Conservation (phyloP, 2,113 vertebrate species). For the Ceratotherium simum region DNA sequence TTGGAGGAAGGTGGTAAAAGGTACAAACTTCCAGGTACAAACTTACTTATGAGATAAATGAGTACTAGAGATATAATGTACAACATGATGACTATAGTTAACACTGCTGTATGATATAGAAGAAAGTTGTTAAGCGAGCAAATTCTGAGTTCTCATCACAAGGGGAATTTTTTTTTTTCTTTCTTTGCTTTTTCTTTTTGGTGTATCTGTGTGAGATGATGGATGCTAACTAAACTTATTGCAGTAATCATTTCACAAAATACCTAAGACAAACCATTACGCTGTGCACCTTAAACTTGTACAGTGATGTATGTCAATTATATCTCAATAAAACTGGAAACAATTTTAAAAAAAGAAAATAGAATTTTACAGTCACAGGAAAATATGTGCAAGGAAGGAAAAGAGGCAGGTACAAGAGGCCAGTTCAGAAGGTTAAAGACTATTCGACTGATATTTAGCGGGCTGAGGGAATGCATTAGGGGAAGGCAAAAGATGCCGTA, state of each 20-base stretch:
- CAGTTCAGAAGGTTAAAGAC: conserved; percentile 45
- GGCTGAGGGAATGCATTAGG: conserved; percentile 21
- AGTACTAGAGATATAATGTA: neutral
- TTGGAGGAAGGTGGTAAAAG: neutral
- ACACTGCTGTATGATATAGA: neutral
- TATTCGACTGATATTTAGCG: neutral
- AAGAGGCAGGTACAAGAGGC: neutral
- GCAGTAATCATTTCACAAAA: neutral
- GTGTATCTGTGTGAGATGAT: neutral
- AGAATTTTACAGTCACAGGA: neutral
- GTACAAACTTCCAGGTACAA: neutral
- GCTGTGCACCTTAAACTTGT: neutral
- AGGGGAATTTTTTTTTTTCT: neutral
- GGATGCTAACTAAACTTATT: neutral
- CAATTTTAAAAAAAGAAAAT: neutral
- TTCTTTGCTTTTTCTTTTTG: neutral
- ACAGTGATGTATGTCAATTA: neutral
- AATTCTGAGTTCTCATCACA: neutral
- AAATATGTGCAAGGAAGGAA: neutral
- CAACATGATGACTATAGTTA: neutral
- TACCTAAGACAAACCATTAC: neutral
- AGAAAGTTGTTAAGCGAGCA: neutral
- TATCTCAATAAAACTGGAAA: neutral
- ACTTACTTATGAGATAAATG: too few species aligned
- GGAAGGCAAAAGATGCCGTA: neutral